Evolutionary conservation across 1,140 invertebrate species (phyloP), one percentile per base, ranked within the genome.

Genomic region (Drosophila insularis): DNA sequence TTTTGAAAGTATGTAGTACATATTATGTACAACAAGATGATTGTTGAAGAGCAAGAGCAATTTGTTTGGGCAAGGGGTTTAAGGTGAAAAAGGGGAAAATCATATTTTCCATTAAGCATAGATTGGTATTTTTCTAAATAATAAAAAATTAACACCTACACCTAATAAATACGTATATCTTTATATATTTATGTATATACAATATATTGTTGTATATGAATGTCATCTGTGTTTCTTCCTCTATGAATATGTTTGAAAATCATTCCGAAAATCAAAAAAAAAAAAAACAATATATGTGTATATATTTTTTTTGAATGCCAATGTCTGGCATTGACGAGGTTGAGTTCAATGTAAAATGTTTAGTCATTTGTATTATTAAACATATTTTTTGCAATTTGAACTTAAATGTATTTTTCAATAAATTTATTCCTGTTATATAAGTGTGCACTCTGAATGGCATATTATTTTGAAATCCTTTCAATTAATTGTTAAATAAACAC

Each of bases 341-440:
- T 76, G 82, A 84, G 82, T 87, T 87, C 82, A 86, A 82, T 86
- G 82, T 63, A 50, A 50, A 50, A 50, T 55, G 63, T 86, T 65
- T 68, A 54, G 69, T 71, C 68, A 69, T 53, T 17, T 23, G 17
- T 17, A 37, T 27, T 1, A 27, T n/a, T n/a, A n/a, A n/a, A n/a
- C n/a, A n/a, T n/a, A n/a, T 6, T 5, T 27, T 27, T 27, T 27
- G 27, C 5, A 27, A 27, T 27, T 5, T 27, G 27, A 6, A 27
- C 27, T 27, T 27, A 27, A 27, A 27, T 14, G 14, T 32, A 58
- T 21, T 14, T 17, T 56, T 14, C 17, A 50, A 21, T 50, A 50
- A 74, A 46, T 61, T 68, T 74, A 74, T 50, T 19, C 43, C 8
- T 21, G 43, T 50, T 50, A 50, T 46, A 19, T 64, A 58, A 56